Evolutionary conservation across 2,888 invertebrate genomes (phyloP), one percentile per base, ranked within the genome.

Genomic region (Cryptocephalus primarius): DNA sequence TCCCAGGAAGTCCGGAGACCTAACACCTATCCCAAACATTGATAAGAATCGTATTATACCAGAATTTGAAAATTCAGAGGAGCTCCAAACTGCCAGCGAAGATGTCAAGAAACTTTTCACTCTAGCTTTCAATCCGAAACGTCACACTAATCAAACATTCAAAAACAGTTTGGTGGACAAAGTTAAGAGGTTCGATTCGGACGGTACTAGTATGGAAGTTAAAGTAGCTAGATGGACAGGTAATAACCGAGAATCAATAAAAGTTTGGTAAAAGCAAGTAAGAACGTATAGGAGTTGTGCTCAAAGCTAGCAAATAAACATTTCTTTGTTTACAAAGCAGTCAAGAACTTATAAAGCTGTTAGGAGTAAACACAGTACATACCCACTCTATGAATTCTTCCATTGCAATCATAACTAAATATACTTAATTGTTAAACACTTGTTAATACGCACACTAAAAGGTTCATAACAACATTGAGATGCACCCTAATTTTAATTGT

Each of bases 151-250:
- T 11, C 55, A 65, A 22, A 60, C 77, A 8, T 75, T 78, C 39
- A 71, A 72, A 13, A 61, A 78, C 33, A 74, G 78, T 41, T 65
- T 82, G 31, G 67, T 79, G 0, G 72, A 76, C 13, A 71, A 76
- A 55, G 85, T 92, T 0, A 76, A 75, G 57, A 72, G 85, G 44
- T 86, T 91, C 64, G 66, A 76, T 3, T 78, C 79, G 50, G 90
- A 91, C 66, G 68, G 65, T 22, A 71, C 71, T 10, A 86, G 88
- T 0, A 74, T 79, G 52, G 91, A 92, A 73, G 76, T 79, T 2
- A 77, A 69, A 71, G 78, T 92, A 76, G 90, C 89, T 0, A 72
- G 72, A 57, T 73, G 83, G 70, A 93, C 92, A 0, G 80, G 78
- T 58, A 51, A 49, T 39, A 22, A 47, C 41, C n/a, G 42, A 58